These are phyloP conservation scores for Brachylomia viminalis DNA, from an alignment of 2,888 invertebrate species.

Conservation along the genomic window DNA sequence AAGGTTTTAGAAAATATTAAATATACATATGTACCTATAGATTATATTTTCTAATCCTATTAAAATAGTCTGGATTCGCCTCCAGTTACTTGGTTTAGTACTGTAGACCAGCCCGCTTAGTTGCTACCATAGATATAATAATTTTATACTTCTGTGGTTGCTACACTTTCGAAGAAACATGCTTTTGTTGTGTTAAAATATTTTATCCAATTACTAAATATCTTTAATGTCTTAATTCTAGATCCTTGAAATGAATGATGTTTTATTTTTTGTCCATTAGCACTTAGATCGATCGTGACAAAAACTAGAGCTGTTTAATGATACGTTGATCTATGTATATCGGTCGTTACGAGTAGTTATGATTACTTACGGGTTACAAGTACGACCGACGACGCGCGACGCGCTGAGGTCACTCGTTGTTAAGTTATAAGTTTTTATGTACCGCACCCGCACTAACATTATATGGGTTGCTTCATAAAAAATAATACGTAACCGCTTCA, in stretches of 20 bases:
- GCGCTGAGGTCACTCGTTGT: conserved; percentile 45
- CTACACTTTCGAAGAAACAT: background rate
- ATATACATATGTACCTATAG: no score
- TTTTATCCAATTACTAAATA: background rate
- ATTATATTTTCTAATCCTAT: no score
- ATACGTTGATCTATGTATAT: conserved; percentile 63
- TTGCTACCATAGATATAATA: no score
- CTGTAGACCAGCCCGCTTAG: background rate
- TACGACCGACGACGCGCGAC: background rate
- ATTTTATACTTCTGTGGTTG: no score
- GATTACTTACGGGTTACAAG: conserved; percentile 12
- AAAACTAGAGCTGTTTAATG: conserved; percentile 54
- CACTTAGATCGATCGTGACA: conserved; percentile 50
- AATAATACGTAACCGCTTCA: conserved; percentile 7
- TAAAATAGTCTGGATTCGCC: background rate
- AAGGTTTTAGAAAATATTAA: background rate
- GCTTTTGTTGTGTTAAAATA: background rate
- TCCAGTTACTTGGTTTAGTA: background rate
- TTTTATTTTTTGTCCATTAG: conserved; percentile 54
- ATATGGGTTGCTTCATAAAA: conserved; percentile 39
- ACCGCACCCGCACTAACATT: background rate
- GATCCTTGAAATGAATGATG: conserved; percentile 36
- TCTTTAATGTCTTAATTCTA: background rate
- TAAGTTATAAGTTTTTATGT: conserved; percentile 50
- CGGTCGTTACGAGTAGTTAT: conserved; percentile 32